These are phyloP conservation scores for Cataglyphis altisquamis DNA, from an alignment of 2,888 invertebrate genomes.

Conservation along the genomic window DNA sequence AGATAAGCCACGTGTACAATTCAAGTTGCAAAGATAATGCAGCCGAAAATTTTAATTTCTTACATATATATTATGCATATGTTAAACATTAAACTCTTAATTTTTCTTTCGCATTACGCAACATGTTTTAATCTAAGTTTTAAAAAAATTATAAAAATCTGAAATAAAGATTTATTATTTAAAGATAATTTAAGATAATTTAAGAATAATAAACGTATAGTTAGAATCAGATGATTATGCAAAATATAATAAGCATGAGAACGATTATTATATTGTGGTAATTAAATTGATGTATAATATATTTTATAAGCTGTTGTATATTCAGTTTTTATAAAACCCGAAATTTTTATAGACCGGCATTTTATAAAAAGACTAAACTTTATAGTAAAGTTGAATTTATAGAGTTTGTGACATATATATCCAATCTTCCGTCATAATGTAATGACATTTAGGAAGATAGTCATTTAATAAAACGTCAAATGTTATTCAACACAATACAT, in stretches of 20 bases:
- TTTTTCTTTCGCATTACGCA: background rate
- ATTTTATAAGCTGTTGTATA: background rate
- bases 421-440: background rate
- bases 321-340: background rate
- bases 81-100: background rate
- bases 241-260: background rate
- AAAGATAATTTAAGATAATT: background rate
- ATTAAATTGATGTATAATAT: background rate
- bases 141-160: background rate
- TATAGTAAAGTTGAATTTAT: background rate
- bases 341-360: background rate
- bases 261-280: background rate
- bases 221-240: background rate
- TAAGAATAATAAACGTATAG: background rate
- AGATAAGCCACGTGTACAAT: conserved; percentile 27
- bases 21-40: conserved; percentile 8
- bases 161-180: background rate
- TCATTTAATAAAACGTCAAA: conserved; percentile 2
- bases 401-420: background rate
- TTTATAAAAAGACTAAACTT: background rate
- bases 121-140: background rate
- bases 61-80: background rate
- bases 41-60: background rate
- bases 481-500: background rate
- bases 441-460: background rate